Percentiles rank a stretch among this genome's conserved stretches.
Evolutionary conservation across 2,888 invertebrate species (phyloP).

Genomic region (Oasisia sp.): DNA sequence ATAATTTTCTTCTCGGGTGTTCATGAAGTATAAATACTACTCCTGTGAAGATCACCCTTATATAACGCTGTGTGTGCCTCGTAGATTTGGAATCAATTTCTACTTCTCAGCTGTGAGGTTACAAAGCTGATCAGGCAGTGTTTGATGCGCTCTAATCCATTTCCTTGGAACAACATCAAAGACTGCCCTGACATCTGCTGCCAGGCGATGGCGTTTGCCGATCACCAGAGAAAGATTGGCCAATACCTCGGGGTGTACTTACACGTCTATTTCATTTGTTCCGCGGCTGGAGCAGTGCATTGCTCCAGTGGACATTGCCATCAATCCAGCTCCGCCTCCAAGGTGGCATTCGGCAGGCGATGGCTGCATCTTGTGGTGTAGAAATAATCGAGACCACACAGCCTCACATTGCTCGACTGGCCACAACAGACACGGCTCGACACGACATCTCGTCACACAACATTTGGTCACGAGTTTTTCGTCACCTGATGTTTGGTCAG

Average conservation of each 20-base stretch:
- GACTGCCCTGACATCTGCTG: conserved; percentile 5
- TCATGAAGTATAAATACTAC: neutral
- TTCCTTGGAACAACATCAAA: neutral
- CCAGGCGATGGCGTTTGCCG: neutral
- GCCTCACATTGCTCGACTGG: neutral
- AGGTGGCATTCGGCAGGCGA: neutral
- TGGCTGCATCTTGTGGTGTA: neutral
- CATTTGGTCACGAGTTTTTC: too few species aligned
- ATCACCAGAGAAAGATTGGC: conserved; percentile 12
- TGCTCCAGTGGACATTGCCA: conserved; percentile 1
- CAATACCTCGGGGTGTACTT: conserved; percentile 11
- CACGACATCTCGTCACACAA: too few species aligned
- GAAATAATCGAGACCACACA: neutral
- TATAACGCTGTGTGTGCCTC: neutral
- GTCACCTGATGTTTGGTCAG: too few species aligned
- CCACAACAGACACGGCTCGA: neutral
- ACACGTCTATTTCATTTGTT: conserved; percentile 1
- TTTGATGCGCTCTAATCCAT: neutral
- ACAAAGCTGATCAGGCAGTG: neutral
- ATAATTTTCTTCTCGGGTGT: neutral
- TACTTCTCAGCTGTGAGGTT: neutral
- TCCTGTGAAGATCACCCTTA: neutral
- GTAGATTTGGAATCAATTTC: neutral
- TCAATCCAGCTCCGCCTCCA: neutral
- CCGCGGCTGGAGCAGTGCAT: neutral